phyloP scores from a whole-genome alignment of 2,113 vertebrate genomes.

The Melozone crissalis region DNA sequence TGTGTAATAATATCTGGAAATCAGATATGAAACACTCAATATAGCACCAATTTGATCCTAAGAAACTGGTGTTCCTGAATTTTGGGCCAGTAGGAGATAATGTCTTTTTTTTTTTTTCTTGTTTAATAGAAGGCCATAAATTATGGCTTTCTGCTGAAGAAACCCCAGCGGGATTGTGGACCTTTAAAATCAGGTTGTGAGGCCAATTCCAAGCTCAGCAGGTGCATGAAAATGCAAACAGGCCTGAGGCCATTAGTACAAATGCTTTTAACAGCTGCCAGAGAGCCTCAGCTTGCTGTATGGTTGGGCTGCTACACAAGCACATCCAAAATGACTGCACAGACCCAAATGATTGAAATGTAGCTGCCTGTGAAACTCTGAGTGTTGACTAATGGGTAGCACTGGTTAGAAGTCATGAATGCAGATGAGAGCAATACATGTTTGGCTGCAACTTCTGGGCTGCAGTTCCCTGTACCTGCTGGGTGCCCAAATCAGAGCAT shows the following conservation, averaged over 20 bases:
- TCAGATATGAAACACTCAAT: not conserved
- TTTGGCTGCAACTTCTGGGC: not conserved
- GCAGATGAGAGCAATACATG: not conserved
- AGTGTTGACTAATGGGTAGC: not conserved
- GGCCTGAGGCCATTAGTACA: not conserved
- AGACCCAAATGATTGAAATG: not conserved
- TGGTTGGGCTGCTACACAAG: not conserved
- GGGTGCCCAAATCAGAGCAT: not conserved
- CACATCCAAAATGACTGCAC: not conserved
- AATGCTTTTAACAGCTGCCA: slow-evolving; percentile 1
- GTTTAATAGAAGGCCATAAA: not conserved
- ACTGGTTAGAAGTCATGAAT: not conserved
- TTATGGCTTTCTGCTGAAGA: not conserved
- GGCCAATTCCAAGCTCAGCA: not conserved
- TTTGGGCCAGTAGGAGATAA: not conserved
- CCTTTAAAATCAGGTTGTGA: not conserved
- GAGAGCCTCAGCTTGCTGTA: not conserved
- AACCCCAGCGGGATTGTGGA: not conserved
- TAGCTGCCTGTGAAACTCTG: not conserved
- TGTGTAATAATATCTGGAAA: not conserved
- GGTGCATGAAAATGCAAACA: not conserved
- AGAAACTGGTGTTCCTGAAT: not conserved
- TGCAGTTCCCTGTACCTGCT: not conserved
- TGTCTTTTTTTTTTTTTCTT: not conserved
- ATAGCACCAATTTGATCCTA: not conserved